Conservation (phyloP, 2,113 vertebrate genomes). For the Corythornis madagascariensis region DNA sequence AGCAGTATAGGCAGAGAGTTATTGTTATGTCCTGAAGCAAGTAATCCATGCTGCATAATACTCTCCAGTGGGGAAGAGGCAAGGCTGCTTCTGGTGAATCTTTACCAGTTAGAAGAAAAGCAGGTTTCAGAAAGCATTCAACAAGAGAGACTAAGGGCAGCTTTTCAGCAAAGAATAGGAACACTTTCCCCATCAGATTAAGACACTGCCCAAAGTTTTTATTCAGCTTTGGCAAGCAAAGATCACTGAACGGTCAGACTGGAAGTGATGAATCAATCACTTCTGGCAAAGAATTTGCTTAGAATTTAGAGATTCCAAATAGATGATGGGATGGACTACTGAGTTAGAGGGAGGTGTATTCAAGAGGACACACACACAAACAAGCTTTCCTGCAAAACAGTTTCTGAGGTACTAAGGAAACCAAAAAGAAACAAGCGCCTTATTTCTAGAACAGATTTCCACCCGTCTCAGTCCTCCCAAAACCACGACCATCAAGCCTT, state of each 20-base stretch:
- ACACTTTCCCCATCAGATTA: not conserved
- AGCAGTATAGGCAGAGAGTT: not conserved
- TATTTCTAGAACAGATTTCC: not conserved
- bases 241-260: not conserved
- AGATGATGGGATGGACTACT: accelerated
- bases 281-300: not conserved
- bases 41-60: not conserved
- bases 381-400: not conserved
- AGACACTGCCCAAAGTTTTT: not conserved
- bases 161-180: not conserved
- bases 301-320: not conserved
- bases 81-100: not conserved
- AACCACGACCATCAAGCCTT: not conserved
- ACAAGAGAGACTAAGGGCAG: not conserved
- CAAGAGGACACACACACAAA: not conserved
- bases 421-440: not conserved
- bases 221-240: not conserved
- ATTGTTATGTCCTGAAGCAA: not conserved
- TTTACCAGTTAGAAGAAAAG: not conserved
- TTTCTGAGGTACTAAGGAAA: not conserved
- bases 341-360: not conserved
- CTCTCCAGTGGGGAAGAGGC: not conserved
- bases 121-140: not conserved
- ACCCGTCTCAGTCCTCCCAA: not conserved
- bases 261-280: not conserved